Evolutionary conservation across 2,888 invertebrate genomes (phyloP).

Genomic region (Cylloceria caligata): DNA sequence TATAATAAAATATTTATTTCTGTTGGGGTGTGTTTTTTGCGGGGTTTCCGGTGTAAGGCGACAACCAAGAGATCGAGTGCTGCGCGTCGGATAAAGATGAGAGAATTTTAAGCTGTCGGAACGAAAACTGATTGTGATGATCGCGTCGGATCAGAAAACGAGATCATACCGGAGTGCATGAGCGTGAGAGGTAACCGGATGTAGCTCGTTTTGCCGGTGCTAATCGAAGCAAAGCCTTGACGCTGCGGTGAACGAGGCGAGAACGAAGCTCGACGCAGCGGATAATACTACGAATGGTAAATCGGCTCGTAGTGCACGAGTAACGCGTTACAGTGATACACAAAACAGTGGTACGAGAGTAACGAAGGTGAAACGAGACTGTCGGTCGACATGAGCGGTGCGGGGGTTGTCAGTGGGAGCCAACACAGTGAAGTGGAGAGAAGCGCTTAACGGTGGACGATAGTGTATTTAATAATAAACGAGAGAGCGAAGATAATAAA

Average conservation of each 20-base stretch:
- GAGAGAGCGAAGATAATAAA: background rate
- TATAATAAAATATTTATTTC: no score
- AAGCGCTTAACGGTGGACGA: background rate
- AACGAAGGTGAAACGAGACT: background rate
- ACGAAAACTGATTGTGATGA: background rate
- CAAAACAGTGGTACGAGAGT: background rate
- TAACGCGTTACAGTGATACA: background rate
- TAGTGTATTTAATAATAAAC: conserved; percentile 13
- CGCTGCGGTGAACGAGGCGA: background rate
- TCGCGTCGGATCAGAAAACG: background rate
- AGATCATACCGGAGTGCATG: background rate
- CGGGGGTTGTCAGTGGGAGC: background rate
- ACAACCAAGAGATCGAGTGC: conserved; percentile 1
- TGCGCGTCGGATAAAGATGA: background rate
- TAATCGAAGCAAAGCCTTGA: conserved; percentile 1
- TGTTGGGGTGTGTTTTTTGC: background rate
- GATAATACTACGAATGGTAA: background rate
- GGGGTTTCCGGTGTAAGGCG: no score
- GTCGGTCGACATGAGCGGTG: background rate
- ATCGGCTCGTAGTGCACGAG: background rate
- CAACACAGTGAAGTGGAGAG: background rate
- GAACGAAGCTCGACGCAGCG: background rate
- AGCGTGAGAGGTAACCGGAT: background rate
- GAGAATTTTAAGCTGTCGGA: no score
- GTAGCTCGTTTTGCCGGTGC: background rate